These are phyloP conservation scores for Clavelina lepadiformis DNA, from an alignment of 23 tunicate species.

Conservation along the genomic window DNA sequence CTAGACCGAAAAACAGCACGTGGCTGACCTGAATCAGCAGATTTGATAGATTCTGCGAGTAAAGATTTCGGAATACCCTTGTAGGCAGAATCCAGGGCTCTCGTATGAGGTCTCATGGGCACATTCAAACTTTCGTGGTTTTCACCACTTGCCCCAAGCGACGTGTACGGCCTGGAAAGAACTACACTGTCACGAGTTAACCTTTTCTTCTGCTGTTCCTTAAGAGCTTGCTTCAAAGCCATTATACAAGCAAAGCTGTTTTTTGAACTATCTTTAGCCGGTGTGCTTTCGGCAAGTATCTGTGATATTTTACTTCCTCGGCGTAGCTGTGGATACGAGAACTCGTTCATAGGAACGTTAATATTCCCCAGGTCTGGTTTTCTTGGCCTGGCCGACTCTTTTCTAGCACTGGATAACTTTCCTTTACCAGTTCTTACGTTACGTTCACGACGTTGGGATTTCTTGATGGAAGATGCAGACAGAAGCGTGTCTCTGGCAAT, in stretches of 20 bases:
- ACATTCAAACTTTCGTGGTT: neutral
- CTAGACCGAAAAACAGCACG: no score
- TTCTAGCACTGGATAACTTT: constrained; percentile 23
- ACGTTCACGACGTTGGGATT: no score
- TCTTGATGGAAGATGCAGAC: neutral
- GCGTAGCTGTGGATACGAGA: constrained; percentile 2
- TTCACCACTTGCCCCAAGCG: neutral
- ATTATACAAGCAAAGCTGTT: constrained; percentile 38
- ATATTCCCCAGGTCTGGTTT: constrained; percentile 28
- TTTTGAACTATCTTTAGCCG: constrained; percentile 21
- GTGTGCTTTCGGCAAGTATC: constrained; percentile 15
- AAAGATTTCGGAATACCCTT: no score
- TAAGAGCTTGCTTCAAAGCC: constrained; percentile 48
- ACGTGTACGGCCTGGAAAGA: no score
- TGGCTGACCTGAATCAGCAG: no score
- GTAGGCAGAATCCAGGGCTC: no score
- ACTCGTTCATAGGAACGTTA: constrained; percentile 26
- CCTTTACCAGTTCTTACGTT: neutral
- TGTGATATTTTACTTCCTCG: neutral
- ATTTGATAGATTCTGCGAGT: no score
- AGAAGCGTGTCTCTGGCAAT: constrained; percentile 3
- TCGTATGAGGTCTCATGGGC: constrained; percentile 22
- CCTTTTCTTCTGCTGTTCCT: constrained; percentile 64
- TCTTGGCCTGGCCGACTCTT: neutral
- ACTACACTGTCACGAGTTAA: constrained; percentile 56